phyloP scores from a whole-genome alignment of 2,888 invertebrate genomes.

The Rhynchonema sp. region DNA sequence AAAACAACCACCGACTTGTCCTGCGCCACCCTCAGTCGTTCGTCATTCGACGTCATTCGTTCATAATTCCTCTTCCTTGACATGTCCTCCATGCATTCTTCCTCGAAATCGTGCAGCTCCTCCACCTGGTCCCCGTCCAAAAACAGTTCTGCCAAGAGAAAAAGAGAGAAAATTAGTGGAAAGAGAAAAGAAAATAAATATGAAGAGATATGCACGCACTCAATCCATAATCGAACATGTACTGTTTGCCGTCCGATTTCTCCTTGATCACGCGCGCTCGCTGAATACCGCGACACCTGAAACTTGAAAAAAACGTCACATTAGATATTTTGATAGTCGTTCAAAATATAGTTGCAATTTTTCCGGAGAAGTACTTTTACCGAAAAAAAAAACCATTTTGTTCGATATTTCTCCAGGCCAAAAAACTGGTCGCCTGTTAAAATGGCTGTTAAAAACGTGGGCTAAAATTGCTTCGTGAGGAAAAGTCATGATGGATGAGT shows the following conservation, averaged over 20 bases:
- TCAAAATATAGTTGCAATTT: too few species aligned
- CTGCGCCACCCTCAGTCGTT: slow-evolving; percentile 31
- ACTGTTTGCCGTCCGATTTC: slow-evolving; percentile 31
- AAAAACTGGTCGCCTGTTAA: too few species aligned
- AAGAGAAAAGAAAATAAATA: too few species aligned
- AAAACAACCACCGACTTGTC: slow-evolving; percentile 32
- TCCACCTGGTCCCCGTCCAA: slow-evolving; percentile 81
- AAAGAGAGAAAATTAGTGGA: too few species aligned
- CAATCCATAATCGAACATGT: slow-evolving; percentile 73
- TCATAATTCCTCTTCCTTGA: slow-evolving; percentile 54
- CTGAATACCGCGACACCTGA: slow-evolving; percentile 8
- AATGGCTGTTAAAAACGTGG: too few species aligned
- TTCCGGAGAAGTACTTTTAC: too few species aligned
- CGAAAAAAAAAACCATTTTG: too few species aligned
- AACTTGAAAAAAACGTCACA: too few species aligned
- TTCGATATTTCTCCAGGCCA: too few species aligned
- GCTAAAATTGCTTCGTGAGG: too few species aligned
- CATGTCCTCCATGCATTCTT: slow-evolving; percentile 90
- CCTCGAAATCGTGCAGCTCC: slow-evolving; percentile 85
- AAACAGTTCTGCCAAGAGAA: slow-evolving; percentile 55
- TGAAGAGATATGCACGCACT: slow-evolving; percentile 37
- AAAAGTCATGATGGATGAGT: too few species aligned
- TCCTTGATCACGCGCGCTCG: neutral
- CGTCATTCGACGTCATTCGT: slow-evolving; percentile 30
- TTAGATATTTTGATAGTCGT: too few species aligned